phyloP scores from a whole-genome alignment of 2,888 invertebrate species.

The Cyclophora albipunctata region DNA sequence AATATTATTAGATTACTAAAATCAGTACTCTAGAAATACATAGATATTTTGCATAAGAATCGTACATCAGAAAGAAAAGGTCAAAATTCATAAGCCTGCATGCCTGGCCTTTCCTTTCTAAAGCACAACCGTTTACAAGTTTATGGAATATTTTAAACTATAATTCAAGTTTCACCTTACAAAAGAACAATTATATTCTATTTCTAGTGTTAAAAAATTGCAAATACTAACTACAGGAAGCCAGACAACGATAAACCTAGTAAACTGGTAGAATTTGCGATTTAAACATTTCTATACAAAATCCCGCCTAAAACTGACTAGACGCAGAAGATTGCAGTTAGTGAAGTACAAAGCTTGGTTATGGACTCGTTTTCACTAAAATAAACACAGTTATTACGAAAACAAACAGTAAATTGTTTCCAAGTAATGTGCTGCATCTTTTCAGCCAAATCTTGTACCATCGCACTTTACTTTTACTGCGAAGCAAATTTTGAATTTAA shows the following conservation, averaged over 20 bases:
- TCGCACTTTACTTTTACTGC: too few relatives aligned
- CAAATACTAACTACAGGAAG: conserved; percentile 32
- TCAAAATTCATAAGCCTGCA: background rate
- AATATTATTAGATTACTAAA: conserved; percentile 27
- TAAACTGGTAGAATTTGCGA: conserved; percentile 2
- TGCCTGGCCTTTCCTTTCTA: too few relatives aligned
- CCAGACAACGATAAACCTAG: conserved; percentile 22
- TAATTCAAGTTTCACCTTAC: background rate
- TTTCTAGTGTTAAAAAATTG: conserved; percentile 8
- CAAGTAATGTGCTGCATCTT: too few relatives aligned
- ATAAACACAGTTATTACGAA: too few relatives aligned
- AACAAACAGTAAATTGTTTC: too few relatives aligned
- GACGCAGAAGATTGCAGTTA: conserved; percentile 53
- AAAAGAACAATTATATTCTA: background rate
- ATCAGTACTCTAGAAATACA: conserved; percentile 33
- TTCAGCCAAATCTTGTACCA: too few relatives aligned
- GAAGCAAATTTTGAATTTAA: too few relatives aligned
- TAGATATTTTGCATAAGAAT: too few relatives aligned
- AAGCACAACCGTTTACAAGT: background rate
- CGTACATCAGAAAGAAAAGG: too few relatives aligned
- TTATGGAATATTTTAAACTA: background rate
- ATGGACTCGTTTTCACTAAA: background rate
- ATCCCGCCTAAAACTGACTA: conserved; percentile 62
- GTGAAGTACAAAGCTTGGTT: background rate
- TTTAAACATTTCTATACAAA: conserved; percentile 29